Conservation (phyloP, 2,888 invertebrate genomes). For the Trissolcus japonicus region DNA sequence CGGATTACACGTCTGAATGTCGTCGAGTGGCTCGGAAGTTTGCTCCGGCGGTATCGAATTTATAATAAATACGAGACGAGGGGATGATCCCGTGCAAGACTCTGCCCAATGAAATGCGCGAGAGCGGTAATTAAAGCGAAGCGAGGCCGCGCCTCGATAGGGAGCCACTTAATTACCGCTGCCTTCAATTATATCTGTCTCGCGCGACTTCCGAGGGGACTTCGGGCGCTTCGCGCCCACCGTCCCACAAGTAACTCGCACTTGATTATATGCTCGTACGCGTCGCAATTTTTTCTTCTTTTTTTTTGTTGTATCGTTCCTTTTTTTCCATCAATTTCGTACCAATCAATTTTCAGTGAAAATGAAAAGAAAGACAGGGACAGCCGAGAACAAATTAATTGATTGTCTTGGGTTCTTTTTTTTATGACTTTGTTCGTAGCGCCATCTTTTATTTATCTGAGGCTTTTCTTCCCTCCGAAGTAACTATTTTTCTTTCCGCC, state of each 20-base stretch:
- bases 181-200: constrained; percentile 73
- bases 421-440: constrained; percentile 13
- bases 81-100: constrained; percentile 47
- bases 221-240: constrained; percentile 51
- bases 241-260: constrained; percentile 43
- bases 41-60: constrained; percentile 63
- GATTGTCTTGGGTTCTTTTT: background rate
- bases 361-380: too few species aligned
- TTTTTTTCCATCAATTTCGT: background rate
- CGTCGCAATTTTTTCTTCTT: constrained; percentile 18
- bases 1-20: constrained; percentile 51
- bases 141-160: constrained; percentile 62
- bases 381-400: constrained; percentile 10
- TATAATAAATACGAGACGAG: constrained; percentile 64
- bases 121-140: constrained; percentile 72
- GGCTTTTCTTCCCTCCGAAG: background rate
- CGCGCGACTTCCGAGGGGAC: constrained; percentile 70
- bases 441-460: constrained; percentile 2
- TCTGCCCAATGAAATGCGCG: constrained; percentile 71
- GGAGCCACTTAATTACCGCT: constrained; percentile 74
- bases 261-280: constrained; percentile 52
- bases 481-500: constrained; percentile 10
- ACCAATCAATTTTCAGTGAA: too few species aligned
- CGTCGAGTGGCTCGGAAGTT: constrained; percentile 61
- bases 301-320: background rate